Evolutionary conservation across 2,797 vertebrate genomes (phyloP), one percentile per base, ranked within the genome.

Genomic region (Sebastiscus albofasciatus): DNA sequence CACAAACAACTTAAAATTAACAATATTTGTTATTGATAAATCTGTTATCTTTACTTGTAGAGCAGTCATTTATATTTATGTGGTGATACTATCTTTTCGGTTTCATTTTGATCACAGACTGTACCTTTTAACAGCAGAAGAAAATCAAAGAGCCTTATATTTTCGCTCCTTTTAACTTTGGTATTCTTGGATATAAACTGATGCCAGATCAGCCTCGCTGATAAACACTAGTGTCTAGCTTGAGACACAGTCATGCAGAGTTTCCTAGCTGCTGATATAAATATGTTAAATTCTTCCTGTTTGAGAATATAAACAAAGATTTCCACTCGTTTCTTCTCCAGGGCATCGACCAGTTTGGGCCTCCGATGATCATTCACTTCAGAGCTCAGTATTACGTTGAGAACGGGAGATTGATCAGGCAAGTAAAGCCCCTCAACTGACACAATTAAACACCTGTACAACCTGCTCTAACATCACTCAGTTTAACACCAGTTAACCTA

Each of bases 311-410:
- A 65, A 82, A 85, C 11, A 62, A n/a, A 2, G 3, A 24, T 67
- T 67, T 85, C 16, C 6, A 8, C 11, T 12, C 71, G 18, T 75
- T 20, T 76, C 31, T 78, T 84, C 86, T 80, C 11, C 92, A 99
- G 99, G 99, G 98, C 13, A 99, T 99, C 52, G 99, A 99, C 93
- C 98, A 99, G 86, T 99, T 99, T 76, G 98, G 98, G 3, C 98
- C 98, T 6, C 98, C 98, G 0, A 99, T 99, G 98, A 99, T 99
- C 86, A 97, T 99, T 87, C 98, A 99, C 94, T 99, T 99, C 93
- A 96, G 98, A 85, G 98, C 98, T 87, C 98, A 99, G 93, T 99
- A 99, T 94, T 99, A 99, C 1, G 98, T 99, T 79, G 98, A 99
- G 91, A 99, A 99, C 4, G 98, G 98, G 52, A 93, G 97, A 72